A percentile compares a stretch with the other conserved stretches of the same genome.
Evolutionary conservation across 2,888 invertebrate genomes (phyloP).

Genomic region (Carpatolechia fugitivella): DNA sequence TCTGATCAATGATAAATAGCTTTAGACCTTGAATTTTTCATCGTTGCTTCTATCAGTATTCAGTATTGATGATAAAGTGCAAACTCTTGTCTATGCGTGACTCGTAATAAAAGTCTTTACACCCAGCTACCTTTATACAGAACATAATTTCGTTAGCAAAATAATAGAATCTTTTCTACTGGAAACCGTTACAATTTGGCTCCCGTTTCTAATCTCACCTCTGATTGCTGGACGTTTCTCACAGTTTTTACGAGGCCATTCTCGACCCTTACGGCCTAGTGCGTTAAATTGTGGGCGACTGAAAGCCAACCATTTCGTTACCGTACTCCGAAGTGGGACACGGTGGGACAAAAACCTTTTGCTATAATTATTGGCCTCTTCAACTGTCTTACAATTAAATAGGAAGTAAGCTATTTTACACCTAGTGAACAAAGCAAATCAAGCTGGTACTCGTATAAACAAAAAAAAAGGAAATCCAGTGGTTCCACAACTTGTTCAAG

Average conservation of each 20-base stretch:
- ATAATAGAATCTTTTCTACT: neutral
- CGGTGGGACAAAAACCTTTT: neutral
- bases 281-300: constrained; percentile 48
- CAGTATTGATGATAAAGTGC: no score
- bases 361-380: neutral
- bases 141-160: neutral
- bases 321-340: neutral
- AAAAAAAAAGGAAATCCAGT: neutral
- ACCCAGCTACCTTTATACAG: no score
- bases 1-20: no score
- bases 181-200: neutral
- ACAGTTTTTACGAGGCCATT: constrained; percentile 66
- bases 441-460: neutral
- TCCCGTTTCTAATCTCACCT: constrained; percentile 58
- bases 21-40: no score
- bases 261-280: constrained; percentile 38
- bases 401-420: neutral
- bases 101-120: no score
- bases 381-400: neutral
- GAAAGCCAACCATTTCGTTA: constrained; percentile 30
- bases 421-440: no score
- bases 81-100: no score
- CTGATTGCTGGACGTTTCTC: constrained; percentile 62
- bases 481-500: neutral
- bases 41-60: no score